Conservation (phyloP, 1,140 invertebrate species). For the Drosophila seguyi region DNA sequence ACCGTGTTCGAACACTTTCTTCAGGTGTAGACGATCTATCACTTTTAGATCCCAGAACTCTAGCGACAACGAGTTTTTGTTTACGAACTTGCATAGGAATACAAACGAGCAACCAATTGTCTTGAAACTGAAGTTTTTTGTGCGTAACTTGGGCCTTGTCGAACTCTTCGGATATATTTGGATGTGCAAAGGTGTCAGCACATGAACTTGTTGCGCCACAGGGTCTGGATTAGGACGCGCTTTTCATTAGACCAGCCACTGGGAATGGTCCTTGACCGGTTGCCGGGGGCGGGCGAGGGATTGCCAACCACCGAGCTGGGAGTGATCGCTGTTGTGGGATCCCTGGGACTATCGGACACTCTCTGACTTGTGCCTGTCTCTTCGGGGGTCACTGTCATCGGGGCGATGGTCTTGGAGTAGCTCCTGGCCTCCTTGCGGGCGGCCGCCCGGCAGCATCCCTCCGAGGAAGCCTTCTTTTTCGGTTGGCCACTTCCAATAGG, state of each 20-base stretch:
- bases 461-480: conserved; percentile 12
- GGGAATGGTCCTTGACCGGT: neutral
- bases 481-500: neutral
- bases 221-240: neutral
- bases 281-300: neutral
- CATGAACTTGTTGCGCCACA: conserved; percentile 52
- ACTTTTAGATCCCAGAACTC: neutral
- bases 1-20: neutral
- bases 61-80: neutral
- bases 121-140: no score
- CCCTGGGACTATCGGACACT: neutral
- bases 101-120: neutral
- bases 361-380: neutral
- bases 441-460: neutral
- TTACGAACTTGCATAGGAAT: neutral
- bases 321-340: conserved; percentile 1
- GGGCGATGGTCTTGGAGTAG: conserved; percentile 12
- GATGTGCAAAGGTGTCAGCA: conserved; percentile 3
- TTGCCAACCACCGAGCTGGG: neutral
- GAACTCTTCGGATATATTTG: neutral
- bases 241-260: conserved; percentile 1
- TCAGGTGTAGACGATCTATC: neutral
- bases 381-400: neutral
- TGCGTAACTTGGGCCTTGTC: neutral
- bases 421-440: conserved; percentile 29